A percentile compares a stretch with the other conserved stretches of the same genome.
Conservation (phyloP, 23 tunicate species). For the Diplosoma virens region DNA sequence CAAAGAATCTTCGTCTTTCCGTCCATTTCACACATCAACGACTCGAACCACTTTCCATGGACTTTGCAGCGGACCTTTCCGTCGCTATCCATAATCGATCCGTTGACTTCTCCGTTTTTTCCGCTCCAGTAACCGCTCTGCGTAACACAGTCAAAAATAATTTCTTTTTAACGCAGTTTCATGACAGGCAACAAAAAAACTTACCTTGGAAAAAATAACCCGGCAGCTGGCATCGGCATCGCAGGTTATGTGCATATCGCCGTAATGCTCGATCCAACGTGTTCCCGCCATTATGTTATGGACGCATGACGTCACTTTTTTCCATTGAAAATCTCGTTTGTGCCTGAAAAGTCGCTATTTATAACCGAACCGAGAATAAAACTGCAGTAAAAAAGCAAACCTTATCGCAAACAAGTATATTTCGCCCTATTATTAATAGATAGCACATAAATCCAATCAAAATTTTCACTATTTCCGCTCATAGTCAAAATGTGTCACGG, state of each 20-base stretch:
- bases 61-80: conserved; percentile 48
- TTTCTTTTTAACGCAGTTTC: no score
- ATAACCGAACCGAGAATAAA: no score
- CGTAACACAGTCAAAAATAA: background rate
- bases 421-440: no score
- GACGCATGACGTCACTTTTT: conserved; percentile 88
- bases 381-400: no score
- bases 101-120: conserved; percentile 75
- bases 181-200: background rate
- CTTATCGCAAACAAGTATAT: no score
- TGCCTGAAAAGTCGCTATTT: conserved; percentile 41
- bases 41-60: conserved; percentile 88
- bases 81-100: conserved; percentile 39
- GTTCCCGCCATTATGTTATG: conserved; percentile 86
- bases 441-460: no score
- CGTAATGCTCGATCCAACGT: conserved; percentile 89
- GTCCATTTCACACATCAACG: conserved; percentile 37
- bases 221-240: conserved; percentile 52
- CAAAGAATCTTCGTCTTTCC: conserved; percentile 52
- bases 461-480: no score
- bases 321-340: conserved; percentile 66
- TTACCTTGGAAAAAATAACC: conserved; percentile 70
- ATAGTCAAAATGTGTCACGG: no score
- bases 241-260: conserved; percentile 64
- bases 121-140: conserved; percentile 92